phyloP scores from a whole-genome alignment of 2,797 vertebrate species.

The Eulemur rubriventer region DNA sequence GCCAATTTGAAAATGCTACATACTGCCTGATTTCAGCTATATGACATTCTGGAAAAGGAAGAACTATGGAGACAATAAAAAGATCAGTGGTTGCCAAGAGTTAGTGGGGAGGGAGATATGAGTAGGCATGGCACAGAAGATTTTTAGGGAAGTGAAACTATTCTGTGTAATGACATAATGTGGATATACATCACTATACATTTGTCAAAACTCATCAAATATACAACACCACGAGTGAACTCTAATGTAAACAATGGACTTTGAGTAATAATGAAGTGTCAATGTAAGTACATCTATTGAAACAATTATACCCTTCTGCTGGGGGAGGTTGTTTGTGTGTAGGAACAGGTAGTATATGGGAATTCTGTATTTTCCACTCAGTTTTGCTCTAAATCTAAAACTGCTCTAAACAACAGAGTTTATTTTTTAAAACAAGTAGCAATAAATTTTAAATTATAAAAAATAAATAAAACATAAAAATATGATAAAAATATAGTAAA shows the following conservation, averaged over 20 bases:
- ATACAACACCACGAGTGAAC: neutral
- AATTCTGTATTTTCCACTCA: neutral
- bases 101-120: neutral
- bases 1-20: neutral
- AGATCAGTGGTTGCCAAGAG: neutral
- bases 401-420: neutral
- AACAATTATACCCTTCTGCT: neutral
- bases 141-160: neutral
- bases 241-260: neutral
- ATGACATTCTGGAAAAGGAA: neutral
- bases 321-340: neutral
- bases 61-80: neutral
- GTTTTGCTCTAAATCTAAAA: neutral
- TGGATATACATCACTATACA: neutral
- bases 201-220: neutral
- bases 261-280: neutral
- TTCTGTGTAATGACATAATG: neutral
- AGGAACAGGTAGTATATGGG: neutral
- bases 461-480: neutral
- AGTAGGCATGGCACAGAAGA: neutral
- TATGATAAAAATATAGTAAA: neutral
- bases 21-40: neutral
- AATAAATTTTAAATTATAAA: neutral
- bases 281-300: neutral
- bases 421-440: neutral